Evolutionary conservation across 2,797 vertebrate species (phyloP).

Genomic region (Brachyrhaphis roseni): DNA sequence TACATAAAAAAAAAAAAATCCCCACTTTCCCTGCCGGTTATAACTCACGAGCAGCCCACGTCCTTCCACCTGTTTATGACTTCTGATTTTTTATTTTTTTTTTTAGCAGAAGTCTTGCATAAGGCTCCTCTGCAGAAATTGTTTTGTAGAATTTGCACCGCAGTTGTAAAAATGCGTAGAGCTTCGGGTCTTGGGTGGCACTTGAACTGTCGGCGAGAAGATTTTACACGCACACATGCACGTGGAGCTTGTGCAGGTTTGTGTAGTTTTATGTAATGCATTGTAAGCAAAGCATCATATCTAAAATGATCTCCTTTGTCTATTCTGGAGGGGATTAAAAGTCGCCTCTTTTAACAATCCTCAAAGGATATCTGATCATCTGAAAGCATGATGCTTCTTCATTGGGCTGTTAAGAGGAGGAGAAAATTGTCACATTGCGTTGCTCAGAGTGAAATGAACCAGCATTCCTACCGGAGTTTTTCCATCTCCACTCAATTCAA

Average conservation of each 20-base stretch:
- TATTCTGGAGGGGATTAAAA: background rate
- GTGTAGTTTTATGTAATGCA: background rate
- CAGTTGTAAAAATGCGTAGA: conserved; percentile 15
- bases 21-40: conserved; percentile 38
- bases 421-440: background rate
- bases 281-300: background rate
- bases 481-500: background rate
- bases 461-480: no score
- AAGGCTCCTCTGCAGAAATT: conserved; percentile 42
- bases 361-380: background rate
- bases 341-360: background rate
- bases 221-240: background rate
- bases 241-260: background rate
- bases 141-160: conserved; percentile 18
- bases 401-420: background rate
- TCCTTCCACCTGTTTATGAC: conserved; percentile 19
- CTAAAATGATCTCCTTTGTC: background rate
- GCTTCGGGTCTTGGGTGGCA: conserved; percentile 15
- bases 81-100: background rate
- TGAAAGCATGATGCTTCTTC: background rate
- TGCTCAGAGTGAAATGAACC: conserved; percentile 7
- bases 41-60: conserved; percentile 58
- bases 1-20: conserved; percentile 45
- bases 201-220: conserved; percentile 21
- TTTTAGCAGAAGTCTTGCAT: conserved; percentile 26